Evolutionary conservation across 2,797 vertebrate species (phyloP).

Genomic region (Acanthis flammea): DNA sequence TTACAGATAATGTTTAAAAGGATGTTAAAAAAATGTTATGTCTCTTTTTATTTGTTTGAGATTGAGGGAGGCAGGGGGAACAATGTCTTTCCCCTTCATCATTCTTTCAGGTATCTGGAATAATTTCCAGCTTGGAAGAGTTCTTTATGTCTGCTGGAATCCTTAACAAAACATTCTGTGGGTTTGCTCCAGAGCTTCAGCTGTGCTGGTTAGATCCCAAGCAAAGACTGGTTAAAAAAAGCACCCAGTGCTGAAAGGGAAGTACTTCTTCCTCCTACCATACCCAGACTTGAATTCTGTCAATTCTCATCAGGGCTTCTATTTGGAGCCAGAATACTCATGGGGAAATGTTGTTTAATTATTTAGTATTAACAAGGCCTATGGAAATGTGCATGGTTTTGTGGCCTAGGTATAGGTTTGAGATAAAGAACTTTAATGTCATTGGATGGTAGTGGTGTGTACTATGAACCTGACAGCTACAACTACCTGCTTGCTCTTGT

Average conservation of each 20-base stretch:
- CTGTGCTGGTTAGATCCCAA: neutral
- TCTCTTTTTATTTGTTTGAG: neutral
- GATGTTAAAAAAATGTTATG: neutral
- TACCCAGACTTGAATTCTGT: neutral
- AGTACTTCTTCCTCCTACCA: neutral
- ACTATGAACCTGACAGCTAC: neutral
- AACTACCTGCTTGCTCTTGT: neutral
- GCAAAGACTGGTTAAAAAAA: neutral
- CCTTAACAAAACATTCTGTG: neutral
- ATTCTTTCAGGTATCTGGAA: neutral
- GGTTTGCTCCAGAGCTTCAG: neutral
- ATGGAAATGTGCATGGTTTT: neutral
- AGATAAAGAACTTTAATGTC: neutral
- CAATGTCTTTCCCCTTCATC: neutral
- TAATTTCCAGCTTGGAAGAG: neutral
- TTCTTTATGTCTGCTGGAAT: neutral
- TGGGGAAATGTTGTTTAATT: neutral
- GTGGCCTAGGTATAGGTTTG: neutral
- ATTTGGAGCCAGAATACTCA: neutral
- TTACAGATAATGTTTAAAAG: neutral
- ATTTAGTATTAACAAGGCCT: neutral
- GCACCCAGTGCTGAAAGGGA: neutral
- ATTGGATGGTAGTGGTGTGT: neutral
- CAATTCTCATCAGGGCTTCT: neutral
- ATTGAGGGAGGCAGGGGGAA: neutral